Evolutionary conservation across 2,113 vertebrate genomes (phyloP), one percentile per base, ranked within the genome.

Genomic region (cattle (Bos taurus)): DNA sequence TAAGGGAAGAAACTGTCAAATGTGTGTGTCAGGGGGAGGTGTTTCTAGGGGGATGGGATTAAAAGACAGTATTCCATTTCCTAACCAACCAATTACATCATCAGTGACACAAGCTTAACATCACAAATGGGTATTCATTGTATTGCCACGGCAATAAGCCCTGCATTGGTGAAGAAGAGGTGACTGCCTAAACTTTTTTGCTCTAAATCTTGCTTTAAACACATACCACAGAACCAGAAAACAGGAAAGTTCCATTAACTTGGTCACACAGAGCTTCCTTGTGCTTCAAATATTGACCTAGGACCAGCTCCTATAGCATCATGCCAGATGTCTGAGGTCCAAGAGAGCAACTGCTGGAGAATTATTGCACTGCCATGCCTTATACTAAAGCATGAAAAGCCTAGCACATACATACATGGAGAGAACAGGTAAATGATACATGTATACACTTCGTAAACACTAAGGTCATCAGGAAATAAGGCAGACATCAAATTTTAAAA

Each of bases 251-350:
- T 98, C 95, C 93, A 92, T 95, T 95, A 50, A 96, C 40, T 93
- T 82, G 54, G 60, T 95, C 82, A 97, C 56, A 97, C 81, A 97
- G 84, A 97, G 91, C 60, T 97, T 97, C 87, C 67, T 93, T 98
- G 85, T 97, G 78, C 92, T 97, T 97, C 28, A 9, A 98, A 94
- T 98, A 98, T 95, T 98, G 98, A 97, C 93, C 94, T 97, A 95
- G 96, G 96, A 97, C 85, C 56, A 89, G 43, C 71, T 98, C 88
- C 88, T 97, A 40, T 94, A 97, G 89, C 82, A 90, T 92, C 59
- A 57, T n/a, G 86, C 97, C 94, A 97, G 74, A 97, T 25, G 15
- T 94, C 88, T 96, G 84, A 83, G 81, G 88, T 96, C 64, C 74
- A 90, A 88, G 71, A 50, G 40, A 92, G 28, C 10, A 93, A 93